Conservation (phyloP, 2,797 vertebrate genomes). For the Poecile montanus region DNA sequence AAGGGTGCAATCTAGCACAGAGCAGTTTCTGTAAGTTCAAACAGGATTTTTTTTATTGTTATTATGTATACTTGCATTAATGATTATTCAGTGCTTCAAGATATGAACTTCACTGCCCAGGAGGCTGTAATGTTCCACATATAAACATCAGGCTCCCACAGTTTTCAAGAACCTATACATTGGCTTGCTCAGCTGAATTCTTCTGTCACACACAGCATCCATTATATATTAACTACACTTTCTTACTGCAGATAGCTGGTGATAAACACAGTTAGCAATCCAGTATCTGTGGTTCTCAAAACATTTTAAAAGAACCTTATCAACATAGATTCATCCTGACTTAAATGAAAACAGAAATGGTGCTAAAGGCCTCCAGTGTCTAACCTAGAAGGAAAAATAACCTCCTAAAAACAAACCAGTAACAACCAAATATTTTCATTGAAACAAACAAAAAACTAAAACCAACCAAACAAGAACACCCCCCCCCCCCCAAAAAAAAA, state of each 20-base stretch:
- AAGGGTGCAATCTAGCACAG: not conserved
- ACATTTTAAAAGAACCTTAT: conserved; percentile 46
- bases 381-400: conserved; percentile 29
- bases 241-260: conserved; percentile 34
- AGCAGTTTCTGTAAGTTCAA: not conserved
- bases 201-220: conserved; percentile 21
- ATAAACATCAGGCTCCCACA: conserved; percentile 42
- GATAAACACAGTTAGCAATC: conserved; percentile 38
- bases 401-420: conserved; percentile 24
- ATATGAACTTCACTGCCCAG: conserved; percentile 28
- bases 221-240: conserved; percentile 53
- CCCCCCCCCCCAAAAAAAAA: not conserved
- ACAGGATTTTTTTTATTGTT: not conserved
- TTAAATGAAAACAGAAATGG: conserved; percentile 29
- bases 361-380: not conserved
- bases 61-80: not conserved
- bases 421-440: conserved; percentile 42
- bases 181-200: conserved; percentile 10
- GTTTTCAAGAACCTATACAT: conserved; percentile 21
- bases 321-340: conserved; percentile 11
- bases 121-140: not conserved
- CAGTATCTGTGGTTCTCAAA: conserved; percentile 16
- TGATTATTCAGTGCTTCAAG: conserved; percentile 28
- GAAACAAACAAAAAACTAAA: not conserved
- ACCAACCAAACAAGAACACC: not conserved